Evolutionary conservation across 2,113 vertebrate species (phyloP), one percentile per base, ranked within the genome.

Genomic region (Tyrannus savana): DNA sequence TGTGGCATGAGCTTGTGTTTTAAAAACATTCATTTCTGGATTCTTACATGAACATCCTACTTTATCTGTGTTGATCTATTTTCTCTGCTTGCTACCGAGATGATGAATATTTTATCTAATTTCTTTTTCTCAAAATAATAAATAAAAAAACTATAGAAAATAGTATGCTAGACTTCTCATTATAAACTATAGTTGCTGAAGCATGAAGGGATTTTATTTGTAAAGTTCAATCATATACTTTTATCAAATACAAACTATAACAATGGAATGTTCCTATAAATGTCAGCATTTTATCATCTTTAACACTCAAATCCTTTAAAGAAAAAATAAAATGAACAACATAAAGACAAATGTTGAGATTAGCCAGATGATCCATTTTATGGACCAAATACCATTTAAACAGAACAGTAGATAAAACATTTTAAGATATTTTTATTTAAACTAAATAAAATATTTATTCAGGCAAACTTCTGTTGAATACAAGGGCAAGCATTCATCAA

Each of bases 361-460:
- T 94, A 93, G 93, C 62, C 89, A 77, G 72, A 96, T 76, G 69
- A 41, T 41, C 39, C 53, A 94, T 90, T 94, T 97, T 95, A 92
- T 74, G 53, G 85, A 96, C 78, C 78, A 96, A 96, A 94, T 95
- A 89, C 56, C 62, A 89, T 93, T 97, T 96, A 76, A 96, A 95
- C 80, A 84, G 84, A 97, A 94, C 37, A 92, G 82, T 81, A 95
- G 95, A 87, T 84, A 96, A 95, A 93, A 96, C 93, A 96, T 93
- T 97, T 97, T 90, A 95, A 94, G 86, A 86, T 92, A 96, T 97
- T 84, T 97, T 89, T 96, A 97, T 97, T 97, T 96, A 96, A 96
- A 83, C 14, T 50, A 96, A 97, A 97, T 96, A 93, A 98, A 98
- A 96, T 97, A 97, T 97, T 97, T 97, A 96, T 89, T 58, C 79